These are phyloP conservation scores for Actinopyga echinites DNA, from an alignment of 53 echinoderm and acorn worm genomes.

Conservation along the genomic window DNA sequence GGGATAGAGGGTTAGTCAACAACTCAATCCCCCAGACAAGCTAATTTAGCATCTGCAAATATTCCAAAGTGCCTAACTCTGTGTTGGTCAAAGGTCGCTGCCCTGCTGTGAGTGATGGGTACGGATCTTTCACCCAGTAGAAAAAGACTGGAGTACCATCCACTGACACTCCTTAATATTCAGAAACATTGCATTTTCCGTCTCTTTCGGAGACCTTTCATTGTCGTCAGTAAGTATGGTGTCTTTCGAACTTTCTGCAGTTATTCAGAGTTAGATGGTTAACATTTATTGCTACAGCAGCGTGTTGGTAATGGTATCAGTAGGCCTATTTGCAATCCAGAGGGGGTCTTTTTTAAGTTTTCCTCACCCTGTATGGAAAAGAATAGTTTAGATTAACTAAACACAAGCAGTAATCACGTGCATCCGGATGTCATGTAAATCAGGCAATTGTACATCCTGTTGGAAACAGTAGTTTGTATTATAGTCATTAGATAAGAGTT, in stretches of 20 bases:
- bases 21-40: constrained; percentile 14
- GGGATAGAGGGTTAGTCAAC: constrained; percentile 6
- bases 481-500: too few relatives aligned
- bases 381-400: too few relatives aligned
- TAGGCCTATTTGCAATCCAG: too few relatives aligned
- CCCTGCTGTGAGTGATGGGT: background rate
- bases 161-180: constrained; percentile 20
- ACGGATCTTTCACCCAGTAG: background rate
- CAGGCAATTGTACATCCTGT: too few relatives aligned
- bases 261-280: too few relatives aligned
- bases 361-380: too few relatives aligned
- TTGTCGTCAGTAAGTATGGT: constrained; percentile 5
- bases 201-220: constrained; percentile 3
- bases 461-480: too few relatives aligned
- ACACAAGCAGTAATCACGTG: too few relatives aligned
- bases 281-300: too few relatives aligned
- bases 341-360: too few relatives aligned
- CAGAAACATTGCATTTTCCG: constrained; percentile 21
- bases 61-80: constrained; percentile 6
- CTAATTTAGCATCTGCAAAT: constrained; percentile 32
- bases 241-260: background rate
- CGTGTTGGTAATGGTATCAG: too few relatives aligned
- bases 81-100: constrained; percentile 22
- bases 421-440: too few relatives aligned
- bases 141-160: background rate